Base-by-base conservation (phyloP, 2,888 invertebrate genomes). In the Tenodera sinensis region DNA sequence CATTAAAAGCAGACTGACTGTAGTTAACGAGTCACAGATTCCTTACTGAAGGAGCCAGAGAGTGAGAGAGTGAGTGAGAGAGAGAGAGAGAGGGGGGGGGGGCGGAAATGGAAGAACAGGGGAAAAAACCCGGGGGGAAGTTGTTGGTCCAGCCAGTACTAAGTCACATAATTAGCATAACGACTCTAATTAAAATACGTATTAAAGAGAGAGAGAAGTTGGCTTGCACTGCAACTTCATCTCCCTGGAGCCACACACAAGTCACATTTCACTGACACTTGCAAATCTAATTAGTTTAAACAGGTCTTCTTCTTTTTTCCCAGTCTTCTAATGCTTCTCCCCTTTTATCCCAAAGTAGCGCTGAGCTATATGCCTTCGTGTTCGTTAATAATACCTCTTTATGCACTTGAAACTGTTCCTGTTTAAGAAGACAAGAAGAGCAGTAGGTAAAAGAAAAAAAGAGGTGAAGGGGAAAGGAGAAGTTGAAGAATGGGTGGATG, bases 121-220 rank as follows among this genome's bases (percentile, higher is more conserved):
- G 20, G 85, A 54, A 28, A 54, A n/a, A 54, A 85, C n/a, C 85
- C 54, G 85, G 54, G 54, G 54, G 85, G 84, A 84, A 83, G 84
- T 47, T 83, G 34, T 86, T 84, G 71, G 84, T 42, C 85, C n/a
- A 81, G 84, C 71, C 28, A 71, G 82, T 85, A 89, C 87, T 87
- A 92, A 92, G 92, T 92, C 92, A 92, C 91, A 91, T 92, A 93
- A 93, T 93, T 93, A 93, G 93, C 93, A 95, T 95, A 95, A 95
- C 95, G 95, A 95, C 95, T 94, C 95, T 95, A 95, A 95, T 95
- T 95, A 95, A 95, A 95, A 95, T 95, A 95, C 95, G 90, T 89
- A 90, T 89, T 89, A 90, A 90, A 88, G 89, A 84, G 54, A 12
- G 85, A 85, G 85, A 85, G 27, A 34, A 87, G 42, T 82, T 85